phyloP scores from a whole-genome alignment of 2,797 vertebrate genomes.

The Chloroceryle amazona region DNA sequence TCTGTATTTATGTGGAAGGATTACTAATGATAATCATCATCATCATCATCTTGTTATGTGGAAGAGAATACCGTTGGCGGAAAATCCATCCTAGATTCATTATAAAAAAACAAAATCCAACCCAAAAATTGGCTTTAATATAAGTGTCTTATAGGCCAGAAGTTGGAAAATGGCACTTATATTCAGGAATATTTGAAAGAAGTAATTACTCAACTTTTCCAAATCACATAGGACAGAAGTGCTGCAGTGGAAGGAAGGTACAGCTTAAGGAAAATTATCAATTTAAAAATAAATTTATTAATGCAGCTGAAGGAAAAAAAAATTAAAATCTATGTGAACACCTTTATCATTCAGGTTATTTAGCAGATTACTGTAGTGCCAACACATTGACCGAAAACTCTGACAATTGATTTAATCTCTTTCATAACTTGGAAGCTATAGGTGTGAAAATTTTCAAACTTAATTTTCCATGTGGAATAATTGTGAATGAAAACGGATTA shows the following conservation, averaged over 20 bases:
- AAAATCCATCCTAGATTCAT: not conserved
- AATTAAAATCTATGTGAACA: not conserved
- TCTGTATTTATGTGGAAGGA: not conserved
- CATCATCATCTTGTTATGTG: not conserved
- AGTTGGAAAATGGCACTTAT: slow-evolving; percentile 1
- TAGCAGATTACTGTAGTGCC: not conserved
- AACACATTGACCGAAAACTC: slow-evolving; percentile 18
- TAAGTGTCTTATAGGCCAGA: not conserved
- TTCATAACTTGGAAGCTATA: not conserved
- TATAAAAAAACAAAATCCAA: not conserved
- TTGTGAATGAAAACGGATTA: not conserved
- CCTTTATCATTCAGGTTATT: slow-evolving; percentile 16
- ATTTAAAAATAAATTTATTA: slow-evolving; percentile 57
- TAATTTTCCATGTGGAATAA: slow-evolving; percentile 42
- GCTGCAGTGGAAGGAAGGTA: not conserved
- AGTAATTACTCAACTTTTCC: not conserved
- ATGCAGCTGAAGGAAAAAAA: not conserved
- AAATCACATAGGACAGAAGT: not conserved
- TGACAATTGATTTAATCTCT: not conserved
- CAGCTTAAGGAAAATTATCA: not conserved
- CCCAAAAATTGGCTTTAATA: not conserved
- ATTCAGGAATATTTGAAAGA: not conserved
- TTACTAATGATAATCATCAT: not conserved
- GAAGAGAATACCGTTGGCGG: not conserved
- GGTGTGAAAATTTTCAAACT: not conserved